Base-by-base conservation (phyloP, 2,888 invertebrate genomes). In the Heliconius hortense region DNA sequence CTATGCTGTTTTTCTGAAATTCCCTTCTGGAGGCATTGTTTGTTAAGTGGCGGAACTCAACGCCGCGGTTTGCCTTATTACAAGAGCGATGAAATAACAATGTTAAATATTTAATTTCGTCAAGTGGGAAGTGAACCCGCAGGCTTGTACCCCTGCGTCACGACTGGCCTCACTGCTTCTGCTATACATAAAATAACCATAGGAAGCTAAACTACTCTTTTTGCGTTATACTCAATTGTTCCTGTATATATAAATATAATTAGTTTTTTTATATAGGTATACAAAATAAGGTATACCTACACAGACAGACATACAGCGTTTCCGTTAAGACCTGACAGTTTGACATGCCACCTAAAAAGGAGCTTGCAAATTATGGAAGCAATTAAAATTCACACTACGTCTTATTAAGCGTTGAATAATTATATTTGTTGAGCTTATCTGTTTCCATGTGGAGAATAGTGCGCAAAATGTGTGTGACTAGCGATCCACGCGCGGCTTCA, bases 261-360 rank as follows among this genome's bases (percentile, higher is more conserved):
- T 21, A 48, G 21, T 24, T 59, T 24, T 13, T 59, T 1, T 59
- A 24, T 1, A 59, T 59, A 59, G n/a, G 13, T 59, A 59, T 59
- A 59, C 11, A 24, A 59, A 39, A 64, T 39, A 13, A 64, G 4
- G 31, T 64, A 18, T 64, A 64, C 31, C 8, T 64, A 24, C 35
- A 35, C 21, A 28, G 21, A 24, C 26, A 62, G 26, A 13, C 39
- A 39, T n/a, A 35, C 35, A 39, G 4, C 64, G 64, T 64, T 73
- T 75, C 78, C 77, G 76, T 77, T 35, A 24, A 82, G 84, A 35
- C 83, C 86, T 85, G 91, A 87, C 91, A 91, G 88, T 85, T 87
- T 89, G 92, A 90, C 90, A 88, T 82, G 81, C 78, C 81, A 81
- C 89, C 87, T 82, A 87, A 88, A 85, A 89, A 77, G 90, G 90